phyloP scores from a whole-genome alignment of 1,140 invertebrate species.

The Euschistus heros region DNA sequence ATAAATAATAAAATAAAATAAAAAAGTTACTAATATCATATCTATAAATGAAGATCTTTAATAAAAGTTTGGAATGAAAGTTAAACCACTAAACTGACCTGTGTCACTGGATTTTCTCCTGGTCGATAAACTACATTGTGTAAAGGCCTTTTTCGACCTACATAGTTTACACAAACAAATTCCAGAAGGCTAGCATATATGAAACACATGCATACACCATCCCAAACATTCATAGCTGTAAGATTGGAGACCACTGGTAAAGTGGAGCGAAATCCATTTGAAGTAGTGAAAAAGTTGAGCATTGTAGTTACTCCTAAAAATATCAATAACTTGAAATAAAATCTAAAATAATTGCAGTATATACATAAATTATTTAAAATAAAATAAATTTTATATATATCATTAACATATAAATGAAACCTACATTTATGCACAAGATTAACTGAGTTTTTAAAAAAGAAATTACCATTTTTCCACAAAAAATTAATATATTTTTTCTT shows the following conservation, averaged over 20 bases:
- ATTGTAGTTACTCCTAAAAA: conserved; percentile 83
- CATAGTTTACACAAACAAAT: conserved; percentile 90
- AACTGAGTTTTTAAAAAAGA: no score
- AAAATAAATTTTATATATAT: neutral
- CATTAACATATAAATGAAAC: no score
- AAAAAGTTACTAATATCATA: no score
- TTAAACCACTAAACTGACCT: conserved; percentile 45
- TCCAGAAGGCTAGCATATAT: conserved; percentile 87
- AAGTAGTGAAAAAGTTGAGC: conserved; percentile 96
- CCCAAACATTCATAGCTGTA: conserved; percentile 93
- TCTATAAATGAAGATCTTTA: no score
- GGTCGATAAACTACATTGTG: conserved; percentile 81
- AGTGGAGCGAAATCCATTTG: conserved; percentile 76
- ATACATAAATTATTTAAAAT: neutral
- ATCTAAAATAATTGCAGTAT: conserved; percentile 1
- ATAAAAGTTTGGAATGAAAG: no score
- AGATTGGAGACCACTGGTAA: conserved; percentile 86
- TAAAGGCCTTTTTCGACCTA: conserved; percentile 76
- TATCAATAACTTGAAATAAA: no score
- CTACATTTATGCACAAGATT: no score
- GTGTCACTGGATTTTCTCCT: conserved; percentile 79
- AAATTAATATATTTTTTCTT: no score
- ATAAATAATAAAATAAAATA: no score
- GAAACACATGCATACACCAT: conserved; percentile 92
- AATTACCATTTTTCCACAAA: no score